Conservation (phyloP, 1,140 invertebrate genomes). For the Drosophila pallidifrons region DNA sequence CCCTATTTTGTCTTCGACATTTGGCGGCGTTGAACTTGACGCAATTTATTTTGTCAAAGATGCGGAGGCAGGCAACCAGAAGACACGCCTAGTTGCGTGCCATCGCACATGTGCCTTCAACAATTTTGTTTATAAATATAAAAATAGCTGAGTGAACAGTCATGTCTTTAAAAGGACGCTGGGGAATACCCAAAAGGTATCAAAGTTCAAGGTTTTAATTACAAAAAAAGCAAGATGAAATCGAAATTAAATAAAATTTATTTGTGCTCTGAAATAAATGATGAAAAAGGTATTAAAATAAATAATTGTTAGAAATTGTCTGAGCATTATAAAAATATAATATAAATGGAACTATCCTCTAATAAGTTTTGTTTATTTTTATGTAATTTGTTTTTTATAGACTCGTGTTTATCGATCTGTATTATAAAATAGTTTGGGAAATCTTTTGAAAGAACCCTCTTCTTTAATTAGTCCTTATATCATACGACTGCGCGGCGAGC, state of each 20-base stretch:
- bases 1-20: conserved; percentile 76
- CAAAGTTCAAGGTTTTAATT: conserved; percentile 45
- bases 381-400: too few relatives aligned
- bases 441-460: background rate
- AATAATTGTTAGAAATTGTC: too few relatives aligned
- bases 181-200: conserved; percentile 67
- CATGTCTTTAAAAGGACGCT: conserved; percentile 43
- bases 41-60: conserved; percentile 81
- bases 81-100: conserved; percentile 76
- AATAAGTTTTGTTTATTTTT: too few relatives aligned
- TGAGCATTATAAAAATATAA: too few relatives aligned
- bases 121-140: conserved; percentile 62
- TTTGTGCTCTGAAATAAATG: too few relatives aligned
- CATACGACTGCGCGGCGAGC: background rate
- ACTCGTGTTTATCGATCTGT: too few relatives aligned
- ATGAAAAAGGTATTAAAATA: too few relatives aligned
- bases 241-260: conserved; percentile 6
- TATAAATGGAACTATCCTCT: background rate
- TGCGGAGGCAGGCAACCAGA: conserved; percentile 32
- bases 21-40: conserved; percentile 81
- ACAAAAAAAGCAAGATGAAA: background rate
- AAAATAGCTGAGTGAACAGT: conserved; percentile 42
- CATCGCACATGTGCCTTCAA: conserved; percentile 60
- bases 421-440: background rate
- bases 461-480: background rate